phyloP scores from a whole-genome alignment of 2,888 invertebrate species.

The Clistopyga incitator region DNA sequence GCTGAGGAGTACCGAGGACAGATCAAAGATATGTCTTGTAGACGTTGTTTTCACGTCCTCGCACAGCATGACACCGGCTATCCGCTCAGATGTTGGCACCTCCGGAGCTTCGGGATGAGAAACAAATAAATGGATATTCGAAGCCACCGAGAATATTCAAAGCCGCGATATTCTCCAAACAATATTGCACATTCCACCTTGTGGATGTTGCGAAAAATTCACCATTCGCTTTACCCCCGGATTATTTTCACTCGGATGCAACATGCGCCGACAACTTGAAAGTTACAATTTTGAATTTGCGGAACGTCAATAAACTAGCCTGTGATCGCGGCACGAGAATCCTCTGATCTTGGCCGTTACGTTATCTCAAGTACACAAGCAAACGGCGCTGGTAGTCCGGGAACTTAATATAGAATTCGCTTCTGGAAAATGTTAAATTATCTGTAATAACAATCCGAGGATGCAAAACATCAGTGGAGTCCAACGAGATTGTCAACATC shows the following conservation, averaged over 20 bases:
- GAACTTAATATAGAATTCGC: conserved; percentile 55
- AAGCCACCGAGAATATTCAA: background rate
- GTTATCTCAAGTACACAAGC: conserved; percentile 29
- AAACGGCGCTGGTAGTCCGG: conserved; percentile 1
- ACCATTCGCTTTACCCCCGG: conserved; percentile 47
- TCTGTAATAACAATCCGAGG: conserved; percentile 51
- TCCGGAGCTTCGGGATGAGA: background rate
- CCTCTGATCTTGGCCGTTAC: conserved; percentile 56
- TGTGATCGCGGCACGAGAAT: conserved; percentile 26
- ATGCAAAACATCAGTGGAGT: conserved; percentile 11
- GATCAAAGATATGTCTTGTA: background rate
- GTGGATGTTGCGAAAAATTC: conserved; percentile 12
- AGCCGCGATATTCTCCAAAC: conserved; percentile 28
- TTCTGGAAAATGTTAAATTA: conserved; percentile 56
- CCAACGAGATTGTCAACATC: conserved; percentile 31
- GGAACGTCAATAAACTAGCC: conserved; percentile 58
- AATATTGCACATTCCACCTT: conserved; percentile 30
- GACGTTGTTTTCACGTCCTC: background rate
- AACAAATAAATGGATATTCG: conserved; percentile 25
- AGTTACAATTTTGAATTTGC: conserved; percentile 49
- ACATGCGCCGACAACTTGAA: conserved; percentile 25
- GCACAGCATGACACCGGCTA: background rate
- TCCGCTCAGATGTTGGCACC: background rate
- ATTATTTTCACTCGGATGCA: conserved; percentile 49
- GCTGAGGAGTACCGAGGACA: background rate